phyloP scores from a whole-genome alignment of 2,113 vertebrate species.

The Lampris megalopsis region DNA sequence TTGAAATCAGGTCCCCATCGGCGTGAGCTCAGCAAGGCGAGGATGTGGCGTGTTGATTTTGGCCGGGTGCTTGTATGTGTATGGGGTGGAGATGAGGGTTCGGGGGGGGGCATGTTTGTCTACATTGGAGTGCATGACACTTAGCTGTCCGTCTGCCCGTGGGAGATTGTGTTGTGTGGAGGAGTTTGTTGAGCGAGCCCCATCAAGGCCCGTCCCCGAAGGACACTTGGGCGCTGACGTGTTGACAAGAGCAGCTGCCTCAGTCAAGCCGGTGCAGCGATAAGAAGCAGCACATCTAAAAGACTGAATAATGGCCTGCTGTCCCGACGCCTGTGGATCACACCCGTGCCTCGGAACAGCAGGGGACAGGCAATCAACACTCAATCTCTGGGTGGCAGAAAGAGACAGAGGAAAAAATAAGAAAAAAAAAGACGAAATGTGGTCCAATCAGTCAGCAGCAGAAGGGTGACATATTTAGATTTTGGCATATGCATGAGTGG shows the following conservation, averaged over 20 bases:
- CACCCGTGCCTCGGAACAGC: constrained; percentile 52
- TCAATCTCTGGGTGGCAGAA: constrained; percentile 35
- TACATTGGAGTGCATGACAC: constrained; percentile 19
- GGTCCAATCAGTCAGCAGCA: constrained; percentile 28
- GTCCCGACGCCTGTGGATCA: constrained; percentile 63
- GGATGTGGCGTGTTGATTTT: neutral
- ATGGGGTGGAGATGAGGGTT: neutral
- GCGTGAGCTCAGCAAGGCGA: neutral
- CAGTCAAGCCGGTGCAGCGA: constrained; percentile 62
- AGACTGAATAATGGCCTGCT: constrained; percentile 77
- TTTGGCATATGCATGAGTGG: constrained; percentile 30
- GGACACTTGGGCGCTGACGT: constrained; percentile 44
- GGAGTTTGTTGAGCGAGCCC: constrained; percentile 28
- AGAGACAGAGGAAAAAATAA: neutral
- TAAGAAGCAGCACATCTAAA: constrained; percentile 71
- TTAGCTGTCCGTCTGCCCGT: neutral
- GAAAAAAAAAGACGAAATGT: constrained; percentile 5
- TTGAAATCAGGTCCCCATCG: neutral
- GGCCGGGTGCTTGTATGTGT: neutral
- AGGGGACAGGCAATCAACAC: constrained; percentile 67
- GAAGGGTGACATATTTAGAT: constrained; percentile 43
- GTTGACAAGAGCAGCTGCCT: constrained; percentile 76
- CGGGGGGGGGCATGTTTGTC: neutral
- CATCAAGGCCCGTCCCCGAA: constrained; percentile 41
- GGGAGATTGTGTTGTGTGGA: constrained; percentile 6